Base-by-base conservation (phyloP, 2,113 vertebrate species). In the Todiramphus chloris region DNA sequence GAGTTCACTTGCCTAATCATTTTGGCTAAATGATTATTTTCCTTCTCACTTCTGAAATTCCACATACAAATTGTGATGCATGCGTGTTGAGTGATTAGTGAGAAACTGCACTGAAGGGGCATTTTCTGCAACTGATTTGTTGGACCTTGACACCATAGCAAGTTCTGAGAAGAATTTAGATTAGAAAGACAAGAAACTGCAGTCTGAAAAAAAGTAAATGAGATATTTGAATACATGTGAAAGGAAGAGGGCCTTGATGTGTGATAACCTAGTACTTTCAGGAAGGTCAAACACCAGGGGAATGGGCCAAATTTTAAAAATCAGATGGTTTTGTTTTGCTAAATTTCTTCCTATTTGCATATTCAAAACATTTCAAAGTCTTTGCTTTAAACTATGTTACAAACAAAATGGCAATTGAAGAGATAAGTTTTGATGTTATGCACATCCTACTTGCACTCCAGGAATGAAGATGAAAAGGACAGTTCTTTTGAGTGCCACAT, bases 381-480 rank as follows among this genome's bases (percentile, higher is more conserved):
- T 0, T 80, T 94, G 95, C 70, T 60, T 89, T 62, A 56, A 95
- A 86, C 72, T 76, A 14, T 86, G 73, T 73, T 88, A 66, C 43
- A 94, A 87, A 94, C 84, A 95, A 95, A 91, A 75, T 64, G 50
- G 48, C 58, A 86, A 3, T 33, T 69, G 90, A 92, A 82, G 63
- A 96, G 90, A 87, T 58, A 95, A 95, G 90, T 94, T 96, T 94
- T 95, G 86, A 95, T 95, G 88, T 96, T 84, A 82, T 37, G 63
- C 81, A 94, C 85, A 96, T 92, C 93, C 91, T 89, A 58, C 87
- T 96, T 90, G 55, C 86, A 93, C 72, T 79, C 1, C 96, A 97
- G 83, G 93, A 97, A 97, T 87, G 93, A 95, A 85, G 83, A 97
- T 93, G 78, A 93, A 95, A 97, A 91, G 91, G 68, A 92, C 43